Base-by-base conservation (phyloP, 2,888 invertebrate genomes). In the Limnephilus auricula region DNA sequence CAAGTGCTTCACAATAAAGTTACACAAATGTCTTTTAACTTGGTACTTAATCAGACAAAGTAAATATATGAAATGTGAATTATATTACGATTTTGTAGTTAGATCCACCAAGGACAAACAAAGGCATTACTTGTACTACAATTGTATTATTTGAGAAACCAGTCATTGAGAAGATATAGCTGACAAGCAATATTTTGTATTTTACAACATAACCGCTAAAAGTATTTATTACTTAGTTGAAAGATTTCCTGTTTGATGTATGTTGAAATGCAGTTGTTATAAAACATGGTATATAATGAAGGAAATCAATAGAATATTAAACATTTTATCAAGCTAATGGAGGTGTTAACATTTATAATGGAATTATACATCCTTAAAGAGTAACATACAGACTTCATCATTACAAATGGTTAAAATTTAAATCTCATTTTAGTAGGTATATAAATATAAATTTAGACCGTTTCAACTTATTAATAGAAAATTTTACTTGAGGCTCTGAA, bases 401-500 rank as follows among this genome's bases (percentile, higher is more conserved):
- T 65, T 65, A 65, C 25, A 65, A 65, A 65, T 25, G 65, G 65
- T 65, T 65, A 9, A 25, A 65, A 65, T 65, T 65, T 65, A n/a
- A 65, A 6, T 25, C 5, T 9, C 25, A 0, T 25, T 65, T 65
- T 18, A 25, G 18, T 65, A 18, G 18, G 45, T 45, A 45, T 50
- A 18, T 50, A 50, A 18, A 50, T 50, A 50, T 50, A 50, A 50
- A 50, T 50, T 50, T 50, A 15, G 50, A 50, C 18, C 18, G 50
- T 50, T 45, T 50, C 15, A 50, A 50, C 50, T 50, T 18, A 50
- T 50, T 50, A 15, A 50, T 65, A 25, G 65, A 65, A 25, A 65
- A 65, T 25, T 65, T 65, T 25, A 65, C 25, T 65, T 90, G 90
- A 91, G 87, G 91, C 91, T 91, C 79, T 79, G 91, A 31, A 50